Evolutionary conservation across 1,140 invertebrate species (phyloP).

Genomic region (Brachionus asplanchnoidis): DNA sequence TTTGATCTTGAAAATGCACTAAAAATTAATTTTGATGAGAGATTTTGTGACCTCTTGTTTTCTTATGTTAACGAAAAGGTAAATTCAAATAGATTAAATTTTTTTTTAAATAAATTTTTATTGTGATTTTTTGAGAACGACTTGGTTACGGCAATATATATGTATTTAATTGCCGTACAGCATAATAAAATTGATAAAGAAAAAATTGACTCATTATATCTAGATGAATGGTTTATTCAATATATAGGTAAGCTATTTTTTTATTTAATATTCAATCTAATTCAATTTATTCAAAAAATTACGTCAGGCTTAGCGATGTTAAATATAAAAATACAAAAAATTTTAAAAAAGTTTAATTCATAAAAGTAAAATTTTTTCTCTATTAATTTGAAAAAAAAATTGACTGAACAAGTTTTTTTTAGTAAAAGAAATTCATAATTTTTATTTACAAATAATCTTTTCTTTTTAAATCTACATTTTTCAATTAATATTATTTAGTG

Average conservation of each 20-base stretch:
- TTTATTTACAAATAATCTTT: no score
- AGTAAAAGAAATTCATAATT: no score
- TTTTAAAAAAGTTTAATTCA: no score
- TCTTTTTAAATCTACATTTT: no score
- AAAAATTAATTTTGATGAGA: slow-evolving; percentile 25
- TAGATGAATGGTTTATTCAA: slow-evolving; percentile 28
- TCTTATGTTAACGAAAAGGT: not conserved
- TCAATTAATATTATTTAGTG: no score
- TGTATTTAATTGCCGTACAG: not conserved
- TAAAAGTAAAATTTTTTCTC: no score
- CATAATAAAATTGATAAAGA: slow-evolving; percentile 10
- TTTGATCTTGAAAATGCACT: not conserved
- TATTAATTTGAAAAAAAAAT: no score
- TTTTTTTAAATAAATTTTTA: not conserved
- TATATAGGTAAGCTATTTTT: slow-evolving; percentile 18
- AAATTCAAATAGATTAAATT: not conserved
- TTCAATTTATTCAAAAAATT: no score
- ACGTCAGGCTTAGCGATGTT: no score
- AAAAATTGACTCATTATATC: not conserved
- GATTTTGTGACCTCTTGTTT: not conserved
- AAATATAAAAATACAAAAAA: no score
- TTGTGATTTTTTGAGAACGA: not conserved
- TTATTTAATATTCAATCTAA: no score
- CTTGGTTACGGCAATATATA: not conserved
- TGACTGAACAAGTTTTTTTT: no score